phyloP scores from a whole-genome alignment of 2,888 invertebrate genomes.

The Melinaea menophilus region DNA sequence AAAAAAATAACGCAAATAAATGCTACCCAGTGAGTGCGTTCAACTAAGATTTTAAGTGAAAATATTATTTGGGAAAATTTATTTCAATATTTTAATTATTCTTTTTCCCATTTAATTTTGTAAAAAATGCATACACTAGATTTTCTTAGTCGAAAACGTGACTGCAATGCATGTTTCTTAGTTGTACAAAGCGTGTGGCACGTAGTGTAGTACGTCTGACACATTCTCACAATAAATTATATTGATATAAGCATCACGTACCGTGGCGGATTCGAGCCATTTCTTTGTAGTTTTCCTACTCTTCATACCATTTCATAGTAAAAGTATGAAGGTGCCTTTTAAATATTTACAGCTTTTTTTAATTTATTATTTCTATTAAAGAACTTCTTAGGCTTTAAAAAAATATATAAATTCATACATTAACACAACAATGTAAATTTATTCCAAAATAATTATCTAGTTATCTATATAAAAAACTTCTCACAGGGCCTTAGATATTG shows the following conservation, averaged over 20 bases:
- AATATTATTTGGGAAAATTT: neutral
- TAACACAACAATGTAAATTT: too few relatives aligned
- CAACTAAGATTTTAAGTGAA: neutral
- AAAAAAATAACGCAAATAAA: too few relatives aligned
- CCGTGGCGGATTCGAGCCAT: slow-evolving; percentile 48
- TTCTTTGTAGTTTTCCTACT: slow-evolving; percentile 24
- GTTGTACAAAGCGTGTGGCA: slow-evolving; percentile 14
- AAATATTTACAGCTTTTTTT: too few relatives aligned
- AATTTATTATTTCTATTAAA: too few relatives aligned
- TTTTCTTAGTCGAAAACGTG: slow-evolving; percentile 29
- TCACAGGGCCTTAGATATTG: too few relatives aligned
- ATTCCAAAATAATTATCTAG: too few relatives aligned
- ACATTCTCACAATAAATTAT: slow-evolving; percentile 34
- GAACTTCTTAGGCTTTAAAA: too few relatives aligned
- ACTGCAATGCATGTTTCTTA: slow-evolving; percentile 27
- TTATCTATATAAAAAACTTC: too few relatives aligned
- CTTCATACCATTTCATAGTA: slow-evolving; percentile 14
- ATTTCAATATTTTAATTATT: neutral
- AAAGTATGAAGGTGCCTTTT: neutral
- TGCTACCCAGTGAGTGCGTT: too few relatives aligned
- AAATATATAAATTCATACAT: too few relatives aligned
- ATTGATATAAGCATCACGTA: slow-evolving; percentile 54
- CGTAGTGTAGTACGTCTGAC: slow-evolving; percentile 21
- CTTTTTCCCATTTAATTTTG: slow-evolving; percentile 16
- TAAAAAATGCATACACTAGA: slow-evolving; percentile 26